Evolutionary conservation across 2,113 vertebrate species (phyloP).

Genomic region (Phalacrocorax brasilianus): DNA sequence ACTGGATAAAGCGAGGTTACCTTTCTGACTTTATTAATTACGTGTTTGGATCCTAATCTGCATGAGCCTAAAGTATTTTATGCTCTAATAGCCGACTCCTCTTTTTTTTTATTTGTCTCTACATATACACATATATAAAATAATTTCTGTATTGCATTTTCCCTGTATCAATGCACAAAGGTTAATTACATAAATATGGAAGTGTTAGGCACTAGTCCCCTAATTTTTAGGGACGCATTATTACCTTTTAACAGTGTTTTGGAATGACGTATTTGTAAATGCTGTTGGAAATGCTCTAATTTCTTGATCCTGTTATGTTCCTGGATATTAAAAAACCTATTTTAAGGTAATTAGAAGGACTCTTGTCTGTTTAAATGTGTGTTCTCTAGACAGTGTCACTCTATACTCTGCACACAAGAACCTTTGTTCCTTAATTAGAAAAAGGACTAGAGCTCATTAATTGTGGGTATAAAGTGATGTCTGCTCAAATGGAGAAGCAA

Average conservation of each 20-base stretch:
- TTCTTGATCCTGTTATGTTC: slow-evolving; percentile 67
- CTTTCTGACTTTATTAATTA: slow-evolving; percentile 74
- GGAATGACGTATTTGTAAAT: slow-evolving; percentile 71
- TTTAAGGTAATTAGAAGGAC: slow-evolving; percentile 74
- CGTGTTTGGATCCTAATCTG: slow-evolving; percentile 71
- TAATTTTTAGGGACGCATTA: slow-evolving; percentile 45
- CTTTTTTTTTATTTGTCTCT: neutral
- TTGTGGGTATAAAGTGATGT: slow-evolving; percentile 69
- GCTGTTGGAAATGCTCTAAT: slow-evolving; percentile 56
- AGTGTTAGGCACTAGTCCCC: slow-evolving; percentile 6
- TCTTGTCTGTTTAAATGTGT: slow-evolving; percentile 53
- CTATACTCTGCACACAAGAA: slow-evolving; percentile 57
- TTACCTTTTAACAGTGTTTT: slow-evolving; percentile 63
- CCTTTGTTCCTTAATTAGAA: slow-evolving; percentile 78
- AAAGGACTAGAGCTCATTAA: slow-evolving; percentile 72
- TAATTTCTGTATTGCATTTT: slow-evolving; percentile 54
- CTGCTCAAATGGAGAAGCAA: slow-evolving; percentile 54
- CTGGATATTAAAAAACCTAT: slow-evolving; percentile 73
- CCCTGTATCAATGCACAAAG: neutral
- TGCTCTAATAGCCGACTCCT: slow-evolving; percentile 27
- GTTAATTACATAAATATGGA: slow-evolving; percentile 54
- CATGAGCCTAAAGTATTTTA: slow-evolving; percentile 47
- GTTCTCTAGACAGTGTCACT: slow-evolving; percentile 67
- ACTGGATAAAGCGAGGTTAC: slow-evolving; percentile 73
- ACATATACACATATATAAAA: slow-evolving; percentile 17